phyloP scores from a whole-genome alignment of 1,140 invertebrate genomes.

The Papilio helenus region DNA sequence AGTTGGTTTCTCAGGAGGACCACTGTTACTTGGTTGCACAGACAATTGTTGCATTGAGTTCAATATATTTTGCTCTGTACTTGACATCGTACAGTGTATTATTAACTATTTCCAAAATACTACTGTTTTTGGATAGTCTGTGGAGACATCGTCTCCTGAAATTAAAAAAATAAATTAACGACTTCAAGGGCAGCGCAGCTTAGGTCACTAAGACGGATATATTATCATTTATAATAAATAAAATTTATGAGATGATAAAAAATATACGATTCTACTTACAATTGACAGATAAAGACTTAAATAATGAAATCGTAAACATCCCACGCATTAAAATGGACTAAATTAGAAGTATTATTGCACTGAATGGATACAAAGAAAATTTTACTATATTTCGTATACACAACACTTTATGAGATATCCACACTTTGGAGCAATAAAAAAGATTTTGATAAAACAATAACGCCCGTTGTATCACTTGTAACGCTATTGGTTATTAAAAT shows the following conservation, averaged over 20 bases:
- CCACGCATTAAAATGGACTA: conserved; percentile 71
- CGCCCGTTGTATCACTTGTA: conserved; percentile 14
- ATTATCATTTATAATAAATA: background rate
- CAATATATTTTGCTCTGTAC: conserved; percentile 79
- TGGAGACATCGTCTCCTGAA: conserved; percentile 68
- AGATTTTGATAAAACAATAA: conserved; percentile 7
- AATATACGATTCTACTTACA: conserved; percentile 31
- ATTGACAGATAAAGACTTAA: conserved; percentile 44
- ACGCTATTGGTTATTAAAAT: conserved; percentile 31
- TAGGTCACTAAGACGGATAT: conserved; percentile 30
- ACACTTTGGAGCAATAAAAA: background rate
- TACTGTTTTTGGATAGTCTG: conserved; percentile 52
- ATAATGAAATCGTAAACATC: conserved; percentile 66
- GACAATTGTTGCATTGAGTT: conserved; percentile 81
- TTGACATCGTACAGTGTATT: conserved; percentile 78
- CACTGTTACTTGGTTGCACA: conserved; percentile 75
- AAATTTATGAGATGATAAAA: conserved; percentile 28
- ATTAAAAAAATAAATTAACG: conserved; percentile 46
- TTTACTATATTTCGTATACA: conserved; percentile 27
- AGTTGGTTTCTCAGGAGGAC: conserved; percentile 76
- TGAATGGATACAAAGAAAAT: conserved; percentile 36
- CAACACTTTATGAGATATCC: background rate
- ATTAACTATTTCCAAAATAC: conserved; percentile 56
- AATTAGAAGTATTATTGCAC: conserved; percentile 53
- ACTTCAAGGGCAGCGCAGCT: conserved; percentile 54